Base-by-base conservation (phyloP, 2,888 invertebrate genomes). In the Trissolcus brochymenae region DNA sequence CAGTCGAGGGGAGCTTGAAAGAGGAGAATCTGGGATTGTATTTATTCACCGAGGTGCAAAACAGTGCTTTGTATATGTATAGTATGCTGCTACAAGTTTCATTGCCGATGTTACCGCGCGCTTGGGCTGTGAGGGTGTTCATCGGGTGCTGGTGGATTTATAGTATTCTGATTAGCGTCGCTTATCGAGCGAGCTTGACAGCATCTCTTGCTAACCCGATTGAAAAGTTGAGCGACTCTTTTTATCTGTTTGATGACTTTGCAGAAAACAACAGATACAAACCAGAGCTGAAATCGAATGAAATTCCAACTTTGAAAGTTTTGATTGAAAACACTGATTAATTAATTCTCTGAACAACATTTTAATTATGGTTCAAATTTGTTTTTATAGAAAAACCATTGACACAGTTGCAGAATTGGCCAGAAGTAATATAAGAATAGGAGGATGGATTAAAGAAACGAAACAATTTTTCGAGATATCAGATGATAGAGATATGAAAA, bases 81-180 rank as follows among this genome's bases (percentile, higher is more conserved):
- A 94, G 95, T 82, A 96, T 96, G 95, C 87, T 95, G 56, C 90
- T 96, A 6, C 92, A 95, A 78, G 94, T 96, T 25, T 94, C 95
- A 0, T 85, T 96, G 67, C 95, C 96, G 0, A 92, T 92, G 83
- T 90, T 95, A 80, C 95, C 96, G 0, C 91, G 91, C 14, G 94
- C 94, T 14, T 96, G 96, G 95, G 94, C 96, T 0, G 90, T 96
- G 50, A 91, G 96, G 41, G 90, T 96, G 29, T 90, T 96, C 13
- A 95, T 95, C 1, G 96, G 96, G 0, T 96, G 95, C 94, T 96
- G 95, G 89, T 96, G 95, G 95, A 87, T 96, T 1, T 96, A 95
- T 86, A 95, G 95, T 84, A 93, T 95, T 76, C 90, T 96, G 3
- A 91, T 96, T 4, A 94, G 94, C 0, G 95, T 95, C 0, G 92